phyloP scores from a whole-genome alignment of 2,113 vertebrate genomes.

The Cranoglanis bouderius region DNA sequence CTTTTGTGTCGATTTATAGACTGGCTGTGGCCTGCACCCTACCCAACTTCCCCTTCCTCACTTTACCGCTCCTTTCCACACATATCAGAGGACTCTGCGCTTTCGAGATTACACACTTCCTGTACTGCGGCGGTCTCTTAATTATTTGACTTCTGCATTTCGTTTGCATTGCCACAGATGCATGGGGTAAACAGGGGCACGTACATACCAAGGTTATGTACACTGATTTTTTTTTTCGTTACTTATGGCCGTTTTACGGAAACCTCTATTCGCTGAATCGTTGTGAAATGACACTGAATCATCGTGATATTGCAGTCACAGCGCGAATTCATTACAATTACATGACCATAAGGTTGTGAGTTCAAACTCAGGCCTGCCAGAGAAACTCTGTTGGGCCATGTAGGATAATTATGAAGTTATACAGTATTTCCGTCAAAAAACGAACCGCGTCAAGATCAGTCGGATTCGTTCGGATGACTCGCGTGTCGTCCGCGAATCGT shows the following conservation, averaged over 20 bases:
- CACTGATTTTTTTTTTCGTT: neutral
- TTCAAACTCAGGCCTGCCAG: neutral
- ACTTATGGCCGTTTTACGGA: neutral
- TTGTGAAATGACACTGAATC: neutral
- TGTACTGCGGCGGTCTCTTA: conserved; percentile 72
- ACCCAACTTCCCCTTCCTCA: conserved; percentile 49
- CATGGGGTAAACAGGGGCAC: neutral
- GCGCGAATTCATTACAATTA: neutral
- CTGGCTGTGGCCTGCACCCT: conserved; percentile 38
- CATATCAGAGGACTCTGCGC: conserved; percentile 66
- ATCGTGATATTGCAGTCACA: neutral
- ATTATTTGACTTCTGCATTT: conserved; percentile 58
- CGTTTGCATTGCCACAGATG: neutral
- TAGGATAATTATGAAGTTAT: neutral
- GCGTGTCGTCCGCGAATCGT: neutral
- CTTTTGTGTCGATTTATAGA: conserved; percentile 35
- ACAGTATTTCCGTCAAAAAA: neutral
- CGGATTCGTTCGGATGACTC: neutral
- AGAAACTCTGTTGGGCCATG: neutral
- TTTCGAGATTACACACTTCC: conserved; percentile 73
- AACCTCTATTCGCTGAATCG: neutral
- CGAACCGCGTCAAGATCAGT: too few species aligned
- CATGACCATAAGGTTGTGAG: neutral
- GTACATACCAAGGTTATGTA: neutral
- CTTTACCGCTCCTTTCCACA: conserved; percentile 51